A percentile compares a stretch with the other conserved stretches of the same genome.
phyloP scores from a whole-genome alignment of 2,888 invertebrate species.

The Microctonus hyperodae region DNA sequence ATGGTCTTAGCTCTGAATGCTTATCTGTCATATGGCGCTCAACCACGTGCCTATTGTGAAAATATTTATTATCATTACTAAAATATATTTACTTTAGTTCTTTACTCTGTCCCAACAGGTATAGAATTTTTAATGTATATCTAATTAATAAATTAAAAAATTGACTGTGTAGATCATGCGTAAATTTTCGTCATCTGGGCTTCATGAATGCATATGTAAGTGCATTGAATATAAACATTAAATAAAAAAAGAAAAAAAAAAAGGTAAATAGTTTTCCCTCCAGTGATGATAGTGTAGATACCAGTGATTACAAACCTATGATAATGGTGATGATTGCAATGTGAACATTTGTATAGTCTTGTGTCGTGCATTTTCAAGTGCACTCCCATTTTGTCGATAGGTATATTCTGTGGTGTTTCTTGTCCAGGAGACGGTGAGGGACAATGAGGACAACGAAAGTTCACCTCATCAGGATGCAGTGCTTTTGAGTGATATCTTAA shows the following conservation, averaged over 20 bases:
- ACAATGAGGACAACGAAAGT: slow-evolving; percentile 78
- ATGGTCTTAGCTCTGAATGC: slow-evolving; percentile 66
- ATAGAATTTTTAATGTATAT: too few relatives aligned
- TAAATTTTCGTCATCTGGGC: neutral
- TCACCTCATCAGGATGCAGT: slow-evolving; percentile 70
- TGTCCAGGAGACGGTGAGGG: slow-evolving; percentile 67
- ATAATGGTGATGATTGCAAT: slow-evolving; percentile 73
- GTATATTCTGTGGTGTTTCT: slow-evolving; percentile 60
- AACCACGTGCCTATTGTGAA: slow-evolving; percentile 65
- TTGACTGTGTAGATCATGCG: neutral
- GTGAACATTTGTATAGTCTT: slow-evolving; percentile 75
- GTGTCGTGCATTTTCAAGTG: slow-evolving; percentile 81
- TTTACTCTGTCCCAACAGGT: neutral
- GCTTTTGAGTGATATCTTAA: slow-evolving; percentile 77
- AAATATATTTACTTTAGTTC: neutral
- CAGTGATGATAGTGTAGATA: neutral
- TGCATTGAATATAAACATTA: neutral
- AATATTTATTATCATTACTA: too few relatives aligned
- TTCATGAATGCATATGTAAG: neutral
- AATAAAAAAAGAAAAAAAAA: too few relatives aligned
- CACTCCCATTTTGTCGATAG: slow-evolving; percentile 70
- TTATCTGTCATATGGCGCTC: slow-evolving; percentile 73
- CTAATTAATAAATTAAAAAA: neutral
- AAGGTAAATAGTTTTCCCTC: too few relatives aligned
- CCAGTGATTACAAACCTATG: slow-evolving; percentile 59